Percentiles rank a stretch among this genome's conserved stretches.
These are phyloP conservation scores for Bemisia tabaci DNA, from an alignment of 1,140 invertebrate genomes.

Conservation along the genomic window DNA sequence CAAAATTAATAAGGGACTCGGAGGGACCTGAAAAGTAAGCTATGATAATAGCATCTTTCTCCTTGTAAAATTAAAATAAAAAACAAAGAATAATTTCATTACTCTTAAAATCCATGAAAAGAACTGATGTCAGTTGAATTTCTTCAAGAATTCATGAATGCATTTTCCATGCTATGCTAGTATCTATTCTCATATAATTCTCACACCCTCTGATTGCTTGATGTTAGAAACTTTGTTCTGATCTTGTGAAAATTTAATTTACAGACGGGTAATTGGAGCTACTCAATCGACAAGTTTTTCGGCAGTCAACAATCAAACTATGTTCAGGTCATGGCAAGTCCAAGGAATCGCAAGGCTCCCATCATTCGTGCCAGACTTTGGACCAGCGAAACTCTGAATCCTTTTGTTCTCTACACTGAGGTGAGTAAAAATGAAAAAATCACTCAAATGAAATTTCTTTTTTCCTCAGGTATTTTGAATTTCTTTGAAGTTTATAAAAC, in stretches of 20 bases:
- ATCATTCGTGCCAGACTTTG: conserved; percentile 32
- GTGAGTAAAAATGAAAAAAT: conserved; percentile 20
- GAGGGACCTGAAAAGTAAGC: too few relatives aligned
- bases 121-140: too few relatives aligned
- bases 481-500: not conserved
- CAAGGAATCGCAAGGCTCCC: conserved; percentile 27
- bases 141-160: too few relatives aligned
- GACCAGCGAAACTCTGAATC: conserved; percentile 27
- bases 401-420: conserved; percentile 36
- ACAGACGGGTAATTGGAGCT: conserved; percentile 41
- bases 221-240: not conserved
- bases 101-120: too few relatives aligned
- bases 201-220: too few relatives aligned
- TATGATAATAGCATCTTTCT: too few relatives aligned
- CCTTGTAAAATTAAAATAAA: too few relatives aligned
- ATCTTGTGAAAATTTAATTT: conserved; percentile 12
- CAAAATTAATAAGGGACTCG: too few relatives aligned
- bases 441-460: not conserved
- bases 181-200: too few relatives aligned
- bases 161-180: too few relatives aligned
- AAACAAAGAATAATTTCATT: too few relatives aligned
- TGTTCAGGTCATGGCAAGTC: conserved; percentile 37
- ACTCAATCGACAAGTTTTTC: conserved; percentile 38
- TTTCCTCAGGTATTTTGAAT: not conserved
- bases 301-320: conserved; percentile 43